Evolutionary conservation across 2,888 invertebrate species (phyloP), one percentile per base, ranked within the genome.

Genomic region (Apamea crenata): DNA sequence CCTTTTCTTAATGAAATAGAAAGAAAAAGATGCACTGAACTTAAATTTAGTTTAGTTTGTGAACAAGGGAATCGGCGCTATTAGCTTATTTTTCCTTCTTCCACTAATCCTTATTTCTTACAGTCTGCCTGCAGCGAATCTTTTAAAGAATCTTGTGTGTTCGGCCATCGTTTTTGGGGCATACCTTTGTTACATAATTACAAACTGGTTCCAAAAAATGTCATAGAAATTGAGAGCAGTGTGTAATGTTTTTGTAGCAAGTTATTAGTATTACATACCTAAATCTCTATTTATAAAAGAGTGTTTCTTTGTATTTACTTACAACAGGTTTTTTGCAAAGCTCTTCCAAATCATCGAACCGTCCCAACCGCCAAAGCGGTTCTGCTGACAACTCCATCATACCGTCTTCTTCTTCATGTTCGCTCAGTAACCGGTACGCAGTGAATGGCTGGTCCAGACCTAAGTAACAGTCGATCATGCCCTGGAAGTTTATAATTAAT

Each of bases 401-500:
- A 56, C 97, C 97, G 67, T 97, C 97, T 0, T 97, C 97, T 16
- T 97, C 96, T 70, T 97, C 97, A 88, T 98, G 98, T 79, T 96
- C 96, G 81, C 94, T 96, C 2, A 98, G 97, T 83, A 99, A 97
- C 32, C 98, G 97, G 86, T 98, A 97, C 0, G 99, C 99, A 1
- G 98, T 98, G 90, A 98, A 98, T 0, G 99, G 99, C 92, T 99
- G 99, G 93, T 99, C 99, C 78, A 99, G 96, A 44, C 98, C 98
- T 73, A 99, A 95, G 91, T 99, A 98, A 91, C 99, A 99, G 88
- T 98, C 98, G 67, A 99, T 97, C 95, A 99, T 98, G 36, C 99
- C 99, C 97, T 98, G 94, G 80, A 97, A 94, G 5, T 50, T 50
- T 36, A 21, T n/a, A 47, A 72, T 16, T 6, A 32, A 21, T 68